Evolutionary conservation across 2,888 invertebrate genomes (phyloP).

Genomic region (Caenorhabditis macrosperma): DNA sequence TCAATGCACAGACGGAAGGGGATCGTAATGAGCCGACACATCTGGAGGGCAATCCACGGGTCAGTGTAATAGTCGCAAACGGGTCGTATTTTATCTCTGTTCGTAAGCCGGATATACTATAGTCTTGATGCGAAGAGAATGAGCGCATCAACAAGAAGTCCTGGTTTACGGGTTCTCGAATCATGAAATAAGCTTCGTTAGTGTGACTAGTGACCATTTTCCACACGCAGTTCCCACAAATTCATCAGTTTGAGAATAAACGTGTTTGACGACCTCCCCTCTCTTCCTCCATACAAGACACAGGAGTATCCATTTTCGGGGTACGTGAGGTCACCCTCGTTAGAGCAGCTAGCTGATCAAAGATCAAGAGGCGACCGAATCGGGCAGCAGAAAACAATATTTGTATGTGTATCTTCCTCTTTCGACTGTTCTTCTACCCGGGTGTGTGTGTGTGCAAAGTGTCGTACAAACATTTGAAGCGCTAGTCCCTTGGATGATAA

Average conservation of each 20-base stretch:
- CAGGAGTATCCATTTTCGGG: conserved; percentile 26
- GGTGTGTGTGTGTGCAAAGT: conserved; percentile 34
- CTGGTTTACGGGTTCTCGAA: too few species aligned
- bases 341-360: conserved; percentile 34
- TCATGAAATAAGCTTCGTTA: too few species aligned
- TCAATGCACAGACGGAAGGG: background rate
- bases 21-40: conserved; percentile 34
- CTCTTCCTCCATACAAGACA: too few species aligned
- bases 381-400: conserved; percentile 40
- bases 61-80: conserved; percentile 7
- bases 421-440: conserved; percentile 29
- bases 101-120: conserved; percentile 10
- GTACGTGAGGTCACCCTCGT: conserved; percentile 16
- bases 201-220: too few species aligned
- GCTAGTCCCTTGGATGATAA: conserved; percentile 4
- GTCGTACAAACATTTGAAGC: conserved; percentile 43
- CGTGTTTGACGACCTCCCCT: too few species aligned
- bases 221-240: too few species aligned
- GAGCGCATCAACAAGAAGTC: too few species aligned
- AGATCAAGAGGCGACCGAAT: conserved; percentile 49
- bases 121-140: conserved; percentile 11
- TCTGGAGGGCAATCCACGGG: too few species aligned
- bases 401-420: conserved; percentile 30
- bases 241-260: too few species aligned
- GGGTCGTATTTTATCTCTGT: background rate